Conservation (phyloP, 2,888 invertebrate species). For the Orchestes rusci region DNA sequence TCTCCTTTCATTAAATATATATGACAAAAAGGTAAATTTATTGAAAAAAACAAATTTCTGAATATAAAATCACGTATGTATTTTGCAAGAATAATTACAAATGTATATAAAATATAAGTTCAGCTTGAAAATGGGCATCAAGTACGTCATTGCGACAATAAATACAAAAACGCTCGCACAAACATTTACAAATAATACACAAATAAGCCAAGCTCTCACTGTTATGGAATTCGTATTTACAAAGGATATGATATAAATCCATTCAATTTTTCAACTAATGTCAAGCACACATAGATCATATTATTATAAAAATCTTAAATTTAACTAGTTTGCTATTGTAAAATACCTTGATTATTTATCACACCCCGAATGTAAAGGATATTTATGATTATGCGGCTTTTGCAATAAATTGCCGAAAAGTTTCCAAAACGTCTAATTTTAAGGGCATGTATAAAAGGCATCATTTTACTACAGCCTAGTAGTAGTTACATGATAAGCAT, state of each 20-base stretch:
- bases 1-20: no score
- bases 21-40: no score
- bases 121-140: slow-evolving; percentile 7
- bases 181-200: slow-evolving; percentile 18
- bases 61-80: slow-evolving; percentile 14
- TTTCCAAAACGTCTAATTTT: slow-evolving; percentile 6
- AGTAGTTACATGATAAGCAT: no score
- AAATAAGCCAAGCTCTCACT: slow-evolving; percentile 14
- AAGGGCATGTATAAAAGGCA: slow-evolving; percentile 14
- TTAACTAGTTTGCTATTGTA: no score
- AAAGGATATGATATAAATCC: slow-evolving; percentile 4
- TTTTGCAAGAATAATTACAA: slow-evolving; percentile 17
- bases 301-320: no score
- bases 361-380: slow-evolving; percentile 10
- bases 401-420: neutral
- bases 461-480: slow-evolving; percentile 9
- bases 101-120: slow-evolving; percentile 23
- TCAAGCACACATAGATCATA: no score
- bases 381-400: slow-evolving; percentile 13
- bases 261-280: no score
- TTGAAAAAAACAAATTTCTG: no score
- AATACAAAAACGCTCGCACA: slow-evolving; percentile 12
- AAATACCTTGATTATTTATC: slow-evolving; percentile 18
- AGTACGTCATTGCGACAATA: slow-evolving; percentile 12
- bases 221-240: slow-evolving; percentile 9